Conservation (phyloP, 1,140 invertebrate genomes). For the Brachionus calyciflorus region DNA sequence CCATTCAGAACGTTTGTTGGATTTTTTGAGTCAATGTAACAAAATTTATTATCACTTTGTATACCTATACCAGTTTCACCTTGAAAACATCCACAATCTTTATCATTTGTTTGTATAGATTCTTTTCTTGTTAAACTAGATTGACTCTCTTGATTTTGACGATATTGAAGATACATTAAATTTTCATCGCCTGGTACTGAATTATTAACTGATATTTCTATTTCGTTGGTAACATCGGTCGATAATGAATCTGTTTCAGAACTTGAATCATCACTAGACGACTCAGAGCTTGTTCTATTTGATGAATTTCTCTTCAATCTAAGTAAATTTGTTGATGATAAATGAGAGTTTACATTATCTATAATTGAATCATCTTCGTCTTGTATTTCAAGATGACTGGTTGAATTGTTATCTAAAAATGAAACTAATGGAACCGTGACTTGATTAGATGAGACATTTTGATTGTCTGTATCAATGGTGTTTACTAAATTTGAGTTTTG, state of each 20-base stretch:
- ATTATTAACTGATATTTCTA: not conserved
- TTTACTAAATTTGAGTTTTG: too few species aligned
- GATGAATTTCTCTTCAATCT: too few species aligned
- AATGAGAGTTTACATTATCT: too few species aligned
- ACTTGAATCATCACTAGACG: not conserved
- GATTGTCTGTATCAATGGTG: too few species aligned
- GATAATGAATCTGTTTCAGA: not conserved
- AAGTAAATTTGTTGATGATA: too few species aligned
- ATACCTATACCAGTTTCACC: not conserved
- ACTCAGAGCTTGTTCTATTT: too few species aligned
- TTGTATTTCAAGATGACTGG: too few species aligned
- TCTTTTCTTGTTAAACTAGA: not conserved
- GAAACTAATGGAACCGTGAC: too few species aligned
- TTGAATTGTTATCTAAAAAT: too few species aligned
- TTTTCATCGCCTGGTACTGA: not conserved
- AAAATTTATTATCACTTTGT: slow-evolving; percentile 49
- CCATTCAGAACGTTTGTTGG: slow-evolving; percentile 60
- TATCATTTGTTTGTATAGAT: not conserved
- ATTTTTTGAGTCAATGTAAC: slow-evolving; percentile 51
- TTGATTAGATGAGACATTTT: too few species aligned
- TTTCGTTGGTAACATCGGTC: not conserved
- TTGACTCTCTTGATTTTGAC: not conserved
- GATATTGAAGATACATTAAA: not conserved
- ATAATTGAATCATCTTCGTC: too few species aligned
- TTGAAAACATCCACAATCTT: slow-evolving; percentile 17